Base-by-base conservation (phyloP, 1,140 invertebrate genomes). In the Drosophila trapezifrons region DNA sequence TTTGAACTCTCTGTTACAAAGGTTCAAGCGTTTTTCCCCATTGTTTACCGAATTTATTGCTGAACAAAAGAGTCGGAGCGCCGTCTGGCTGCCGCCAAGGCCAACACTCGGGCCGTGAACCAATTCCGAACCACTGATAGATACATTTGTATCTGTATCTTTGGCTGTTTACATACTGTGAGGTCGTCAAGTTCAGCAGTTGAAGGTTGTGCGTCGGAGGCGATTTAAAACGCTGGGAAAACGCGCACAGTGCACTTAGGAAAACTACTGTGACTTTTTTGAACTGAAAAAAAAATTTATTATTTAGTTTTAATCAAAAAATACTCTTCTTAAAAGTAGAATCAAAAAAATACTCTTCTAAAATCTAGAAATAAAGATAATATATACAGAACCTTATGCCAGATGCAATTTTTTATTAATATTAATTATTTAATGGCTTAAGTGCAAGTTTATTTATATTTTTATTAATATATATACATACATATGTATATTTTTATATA, bases 61-160 rank as follows among this genome's bases (percentile, higher is more conserved):
- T 20, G 29, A 51, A 60, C 45, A 60, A 60, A 60, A 51, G 47
- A n/a, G 15, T 18, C 25, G 10, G 18, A 25, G 32, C 17, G 49
- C 12, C 35, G 32, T 27, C 37, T 42, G 17, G 51, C 32, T 12
- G 47, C 38, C 12, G 64, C 18, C 72, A 79, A 84, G 77, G 81
- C 51, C 72, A 63, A 58, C 12, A 25, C 20, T 42, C 71, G 10
- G 78, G 74, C 81, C 81, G 29, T 85, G 81, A 85, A 85, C 82
- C 69, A 85, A 85, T 84, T 84, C 40, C 17, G 29, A 22, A 37
- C 38, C 46, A 54, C 49, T 55, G 45, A 69, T 80, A 63, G 72
- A 66, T 45, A 67, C 37, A 43, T 45, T 15, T 40, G 32, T 55
- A 37, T 42, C 25, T 42, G 56, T 74, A 55, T 75, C 70, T 46